Conservation (phyloP, 2,888 invertebrate genomes). For the Melipona beecheii region DNA sequence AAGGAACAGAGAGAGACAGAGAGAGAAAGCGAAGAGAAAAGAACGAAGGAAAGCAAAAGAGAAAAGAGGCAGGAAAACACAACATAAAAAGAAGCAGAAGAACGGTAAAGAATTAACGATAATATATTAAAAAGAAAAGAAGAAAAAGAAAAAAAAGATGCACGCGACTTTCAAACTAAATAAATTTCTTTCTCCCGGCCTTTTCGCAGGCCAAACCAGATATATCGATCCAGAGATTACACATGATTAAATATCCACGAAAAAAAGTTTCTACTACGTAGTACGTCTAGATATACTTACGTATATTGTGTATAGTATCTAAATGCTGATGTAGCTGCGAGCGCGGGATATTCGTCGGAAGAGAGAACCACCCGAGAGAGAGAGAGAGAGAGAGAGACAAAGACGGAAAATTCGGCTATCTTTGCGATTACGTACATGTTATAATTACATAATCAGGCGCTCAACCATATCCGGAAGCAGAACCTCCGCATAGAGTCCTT, state of each 20-base stretch:
- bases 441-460: slow-evolving; percentile 43
- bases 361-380: slow-evolving; percentile 42
- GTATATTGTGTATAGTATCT: slow-evolving; percentile 77
- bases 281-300: slow-evolving; percentile 76
- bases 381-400: slow-evolving; percentile 10
- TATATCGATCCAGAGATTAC: slow-evolving; percentile 69
- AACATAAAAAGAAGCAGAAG: not conserved
- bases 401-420: slow-evolving; percentile 41
- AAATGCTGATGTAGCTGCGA: slow-evolving; percentile 75
- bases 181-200: slow-evolving; percentile 69
- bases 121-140: slow-evolving; percentile 30
- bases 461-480: slow-evolving; percentile 46
- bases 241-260: slow-evolving; percentile 63
- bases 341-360: slow-evolving; percentile 64
- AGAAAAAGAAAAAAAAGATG: slow-evolving; percentile 54
- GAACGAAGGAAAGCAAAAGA: not conserved
- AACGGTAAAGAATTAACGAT: slow-evolving; percentile 23
- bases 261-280: slow-evolving; percentile 78
- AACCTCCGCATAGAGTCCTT: slow-evolving; percentile 30
- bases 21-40: not conserved
- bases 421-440: slow-evolving; percentile 8
- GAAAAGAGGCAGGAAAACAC: not conserved
- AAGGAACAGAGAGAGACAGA: not conserved
- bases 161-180: slow-evolving; percentile 71
- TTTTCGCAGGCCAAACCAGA: slow-evolving; percentile 47